A percentile compares a stretch with the other conserved stretches of the same genome.
These are phyloP conservation scores for Microcebus tavaratra DNA, from an alignment of 2,113 vertebrate genomes.

Conservation along the genomic window DNA sequence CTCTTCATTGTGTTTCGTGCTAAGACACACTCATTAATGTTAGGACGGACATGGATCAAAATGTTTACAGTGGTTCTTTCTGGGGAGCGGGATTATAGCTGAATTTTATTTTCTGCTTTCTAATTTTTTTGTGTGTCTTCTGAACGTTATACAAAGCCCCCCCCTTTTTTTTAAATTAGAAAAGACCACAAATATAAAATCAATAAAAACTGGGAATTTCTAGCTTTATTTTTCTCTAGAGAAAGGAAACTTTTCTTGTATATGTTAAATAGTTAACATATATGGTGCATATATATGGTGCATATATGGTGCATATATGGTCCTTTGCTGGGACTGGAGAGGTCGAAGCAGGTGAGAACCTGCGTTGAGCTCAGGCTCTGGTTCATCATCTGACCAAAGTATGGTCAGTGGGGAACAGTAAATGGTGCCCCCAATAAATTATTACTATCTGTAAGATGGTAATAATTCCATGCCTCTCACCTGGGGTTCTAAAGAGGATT, in stretches of 20 bases:
- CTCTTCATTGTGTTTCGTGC: not conserved
- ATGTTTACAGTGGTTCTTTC: not conserved
- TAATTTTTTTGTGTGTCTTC: slow-evolving; percentile 14
- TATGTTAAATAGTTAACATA: not conserved
- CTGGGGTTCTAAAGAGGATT: not conserved
- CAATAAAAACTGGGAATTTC: not conserved
- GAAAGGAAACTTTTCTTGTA: not conserved
- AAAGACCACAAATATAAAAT: not conserved
- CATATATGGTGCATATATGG: not conserved
- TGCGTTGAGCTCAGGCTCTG: not conserved
- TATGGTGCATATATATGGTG: not conserved
- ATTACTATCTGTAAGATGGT: not conserved
- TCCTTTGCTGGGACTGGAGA: not conserved
- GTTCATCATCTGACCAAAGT: not conserved
- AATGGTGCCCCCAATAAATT: not conserved
- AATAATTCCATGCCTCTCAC: not conserved
- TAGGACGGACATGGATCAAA: not conserved
- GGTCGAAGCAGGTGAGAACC: not conserved
- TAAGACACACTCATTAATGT: slow-evolving; percentile 14
- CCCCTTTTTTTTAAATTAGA: not conserved
- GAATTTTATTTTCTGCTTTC: slow-evolving; percentile 7
- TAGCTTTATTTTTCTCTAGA: not conserved
- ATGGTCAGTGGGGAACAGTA: not conserved
- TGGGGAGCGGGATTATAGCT: not conserved
- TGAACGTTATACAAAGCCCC: not conserved